Evolutionary conservation across 2,888 invertebrate species (phyloP), one percentile per base, ranked within the genome.

Genomic region (Epistrophella euchroma): DNA sequence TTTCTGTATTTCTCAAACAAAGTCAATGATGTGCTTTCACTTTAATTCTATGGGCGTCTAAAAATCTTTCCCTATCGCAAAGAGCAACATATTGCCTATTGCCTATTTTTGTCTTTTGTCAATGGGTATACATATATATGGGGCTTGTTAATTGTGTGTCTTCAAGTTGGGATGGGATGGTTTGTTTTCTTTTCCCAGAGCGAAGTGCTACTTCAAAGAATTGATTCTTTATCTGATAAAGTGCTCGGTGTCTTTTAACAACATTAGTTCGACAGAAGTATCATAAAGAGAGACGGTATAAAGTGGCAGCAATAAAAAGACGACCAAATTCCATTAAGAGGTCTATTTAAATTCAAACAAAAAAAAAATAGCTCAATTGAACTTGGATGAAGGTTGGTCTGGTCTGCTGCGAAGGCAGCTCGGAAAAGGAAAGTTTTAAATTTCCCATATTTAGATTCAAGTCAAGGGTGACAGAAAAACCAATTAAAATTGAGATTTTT

Each of bases 141-240:
- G 15, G 22, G 28, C 40, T 32, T 43, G 52, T 11, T 32, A 37
- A 58, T 58, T 37, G 37, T 58, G 13, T 11, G 19, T 13, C 19
- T 37, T 58, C 19, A 58, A 35, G 13, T 4, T 52, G 35, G 19
- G 5, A 58, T 52, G 35, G 19, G 5, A 58, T 6, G 58, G 58
- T 37, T 37, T 37, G 35, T 37, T 58, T 19, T 32, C 32, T 19
- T 50, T 68, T 60, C 35, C 70, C 52, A 70, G 15, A 19, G 45
- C 32, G 62, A 75, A 81, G 81, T 76, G 76, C 50, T 76, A 76
- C 76, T 81, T 81, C 71, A 76, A 76, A 72, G 77, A 82, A 77
- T 82, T 77, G 77, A 66, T 82, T 77, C 72, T 77, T 77, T 82
- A 82, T 77, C 72, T 66, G 60, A 80, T 71, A 81, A 77, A 82